phyloP scores from a whole-genome alignment of 2,888 invertebrate species.

The Pedicia rivosa region DNA sequence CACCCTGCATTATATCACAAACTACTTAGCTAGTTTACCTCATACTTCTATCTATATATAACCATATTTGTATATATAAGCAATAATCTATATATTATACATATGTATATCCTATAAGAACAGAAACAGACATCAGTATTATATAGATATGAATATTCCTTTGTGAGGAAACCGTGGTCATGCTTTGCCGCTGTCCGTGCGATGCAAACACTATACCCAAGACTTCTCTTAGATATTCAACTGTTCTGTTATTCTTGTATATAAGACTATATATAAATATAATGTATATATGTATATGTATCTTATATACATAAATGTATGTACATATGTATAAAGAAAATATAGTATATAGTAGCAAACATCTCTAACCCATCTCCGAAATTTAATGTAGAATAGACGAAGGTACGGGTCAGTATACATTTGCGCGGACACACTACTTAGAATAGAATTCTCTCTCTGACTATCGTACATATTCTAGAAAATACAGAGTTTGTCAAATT shows the following conservation, averaged over 20 bases:
- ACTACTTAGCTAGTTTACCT: no score
- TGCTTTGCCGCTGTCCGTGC: conserved; percentile 5
- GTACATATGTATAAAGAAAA: neutral
- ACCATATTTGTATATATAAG: no score
- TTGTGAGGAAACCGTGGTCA: conserved; percentile 6
- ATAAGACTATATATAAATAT: no score
- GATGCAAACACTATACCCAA: conserved; percentile 2
- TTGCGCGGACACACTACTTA: conserved; percentile 5
- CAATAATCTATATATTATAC: no score
- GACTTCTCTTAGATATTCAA: conserved; percentile 2
- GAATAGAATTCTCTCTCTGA: no score
- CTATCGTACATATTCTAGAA: no score
- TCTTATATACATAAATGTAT: neutral
- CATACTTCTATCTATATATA: no score
- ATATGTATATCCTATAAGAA: no score
- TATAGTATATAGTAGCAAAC: conserved; percentile 1
- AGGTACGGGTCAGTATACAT: conserved; percentile 5
- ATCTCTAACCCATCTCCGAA: conserved; percentile 1
- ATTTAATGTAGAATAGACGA: neutral
- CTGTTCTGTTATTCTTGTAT: no score
- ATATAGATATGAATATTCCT: neutral
- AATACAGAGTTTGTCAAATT: conserved; percentile 5
- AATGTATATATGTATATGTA: no score
- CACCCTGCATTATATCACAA: no score
- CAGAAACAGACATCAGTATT: no score